Conservation (phyloP, 2,888 invertebrate species). For the Dolichomitus sp. region DNA sequence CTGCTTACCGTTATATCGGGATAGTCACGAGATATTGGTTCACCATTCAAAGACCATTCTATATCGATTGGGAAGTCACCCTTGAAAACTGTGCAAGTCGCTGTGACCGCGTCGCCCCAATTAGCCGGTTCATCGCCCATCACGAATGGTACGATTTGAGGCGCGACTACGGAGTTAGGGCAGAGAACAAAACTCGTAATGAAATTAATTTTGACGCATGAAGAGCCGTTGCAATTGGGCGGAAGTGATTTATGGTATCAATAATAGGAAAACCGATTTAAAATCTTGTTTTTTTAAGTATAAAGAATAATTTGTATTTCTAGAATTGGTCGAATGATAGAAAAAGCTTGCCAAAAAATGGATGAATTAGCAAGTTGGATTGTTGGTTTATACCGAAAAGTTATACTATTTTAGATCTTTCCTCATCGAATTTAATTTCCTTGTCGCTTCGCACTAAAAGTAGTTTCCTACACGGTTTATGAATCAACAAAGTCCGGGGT, state of each 20-base stretch:
- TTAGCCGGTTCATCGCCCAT: constrained; percentile 91
- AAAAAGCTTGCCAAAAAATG: no score
- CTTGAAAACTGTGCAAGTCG: constrained; percentile 90
- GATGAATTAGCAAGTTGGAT: no score
- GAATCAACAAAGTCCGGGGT: neutral
- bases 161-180: constrained; percentile 88
- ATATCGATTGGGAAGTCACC: constrained; percentile 92
- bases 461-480: neutral
- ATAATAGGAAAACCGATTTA: neutral
- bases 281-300: no score
- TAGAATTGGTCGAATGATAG: no score
- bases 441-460: constrained; percentile 9
- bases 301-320: no score
- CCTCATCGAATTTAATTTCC: neutral
- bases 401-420: neutral
- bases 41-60: constrained; percentile 91
- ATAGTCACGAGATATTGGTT: constrained; percentile 84
- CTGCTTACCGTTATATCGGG: constrained; percentile 86
- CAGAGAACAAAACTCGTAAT: neutral
- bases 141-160: constrained; percentile 91
- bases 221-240: neutral
- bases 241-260: neutral
- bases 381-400: no score
- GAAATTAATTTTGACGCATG: neutral
- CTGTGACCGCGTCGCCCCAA: constrained; percentile 90